Evolutionary conservation across 2,797 vertebrate genomes (phyloP).

Genomic region (Cuniculus paca): DNA sequence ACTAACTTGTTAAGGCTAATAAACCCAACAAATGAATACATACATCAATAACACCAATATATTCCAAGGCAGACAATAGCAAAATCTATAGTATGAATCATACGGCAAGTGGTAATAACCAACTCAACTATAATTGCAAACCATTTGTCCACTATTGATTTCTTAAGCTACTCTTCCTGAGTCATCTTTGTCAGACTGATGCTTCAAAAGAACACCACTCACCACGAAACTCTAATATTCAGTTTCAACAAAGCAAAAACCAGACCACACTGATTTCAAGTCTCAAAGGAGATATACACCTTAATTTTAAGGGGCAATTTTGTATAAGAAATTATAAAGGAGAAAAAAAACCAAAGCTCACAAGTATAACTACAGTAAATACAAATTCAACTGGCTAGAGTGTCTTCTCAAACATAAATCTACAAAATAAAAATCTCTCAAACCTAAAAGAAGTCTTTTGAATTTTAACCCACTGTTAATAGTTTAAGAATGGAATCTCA

Average conservation of each 20-base stretch:
- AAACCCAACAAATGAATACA: neutral
- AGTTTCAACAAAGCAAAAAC: conserved; percentile 11
- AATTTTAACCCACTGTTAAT: neutral
- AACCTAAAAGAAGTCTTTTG: neutral
- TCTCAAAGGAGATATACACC: neutral
- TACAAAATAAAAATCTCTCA: neutral
- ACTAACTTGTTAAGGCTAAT: neutral
- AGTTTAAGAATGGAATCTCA: conserved; percentile 32
- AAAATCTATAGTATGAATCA: neutral
- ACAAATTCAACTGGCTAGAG: neutral
- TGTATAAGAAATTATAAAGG: neutral
- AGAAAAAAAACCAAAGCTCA: neutral
- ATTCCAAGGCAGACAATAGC: neutral
- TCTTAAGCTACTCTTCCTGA: neutral
- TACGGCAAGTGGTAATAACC: neutral
- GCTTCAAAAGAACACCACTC: neutral
- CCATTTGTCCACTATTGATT: neutral
- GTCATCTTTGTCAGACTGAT: neutral
- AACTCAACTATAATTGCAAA: neutral
- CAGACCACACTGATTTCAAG: neutral
- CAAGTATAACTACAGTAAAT: neutral
- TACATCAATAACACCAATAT: neutral
- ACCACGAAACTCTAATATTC: neutral
- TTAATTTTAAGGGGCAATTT: neutral
- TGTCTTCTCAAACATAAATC: neutral